Evolutionary conservation across 2,888 invertebrate species (phyloP).

Genomic region (Chelonus formosanus): DNA sequence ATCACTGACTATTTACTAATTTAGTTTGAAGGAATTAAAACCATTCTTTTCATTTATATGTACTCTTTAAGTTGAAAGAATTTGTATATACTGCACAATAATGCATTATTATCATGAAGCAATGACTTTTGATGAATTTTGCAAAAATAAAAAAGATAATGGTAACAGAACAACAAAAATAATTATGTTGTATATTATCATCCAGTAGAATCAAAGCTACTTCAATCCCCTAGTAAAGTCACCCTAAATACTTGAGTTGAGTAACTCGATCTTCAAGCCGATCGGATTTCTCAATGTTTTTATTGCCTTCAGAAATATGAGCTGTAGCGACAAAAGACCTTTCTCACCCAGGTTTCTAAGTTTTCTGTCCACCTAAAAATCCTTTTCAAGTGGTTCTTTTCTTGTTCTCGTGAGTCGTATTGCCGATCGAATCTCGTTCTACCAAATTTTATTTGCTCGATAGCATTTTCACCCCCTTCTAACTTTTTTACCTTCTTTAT

Average conservation of each 20-base stretch:
- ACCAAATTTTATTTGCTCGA: constrained; percentile 46
- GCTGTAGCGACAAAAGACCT: constrained; percentile 27
- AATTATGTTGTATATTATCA: constrained; percentile 1
- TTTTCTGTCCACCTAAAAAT: constrained; percentile 23
- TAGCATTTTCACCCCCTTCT: constrained; percentile 35
- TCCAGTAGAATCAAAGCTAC: neutral
- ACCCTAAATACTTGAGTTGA: constrained; percentile 16
- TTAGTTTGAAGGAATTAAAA: no score
- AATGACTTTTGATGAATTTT: no score
- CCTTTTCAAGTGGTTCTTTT: constrained; percentile 22
- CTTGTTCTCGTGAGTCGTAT: constrained; percentile 12
- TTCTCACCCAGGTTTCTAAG: constrained; percentile 13
- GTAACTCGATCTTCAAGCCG: constrained; percentile 27
- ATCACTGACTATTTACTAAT: no score
- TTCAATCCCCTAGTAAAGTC: constrained; percentile 10
- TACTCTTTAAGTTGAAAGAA: no score
- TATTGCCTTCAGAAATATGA: constrained; percentile 35
- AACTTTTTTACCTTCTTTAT: constrained; percentile 10
- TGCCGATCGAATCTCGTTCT: constrained; percentile 21
- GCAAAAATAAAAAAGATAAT: no score
- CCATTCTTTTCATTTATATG: no score
- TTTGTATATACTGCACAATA: no score
- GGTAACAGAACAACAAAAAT: neutral
- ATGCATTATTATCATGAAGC: no score
- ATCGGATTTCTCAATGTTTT: constrained; percentile 32